These are phyloP conservation scores for Melinopterus prodromus DNA, from an alignment of 2,888 invertebrate species.

Conservation along the genomic window DNA sequence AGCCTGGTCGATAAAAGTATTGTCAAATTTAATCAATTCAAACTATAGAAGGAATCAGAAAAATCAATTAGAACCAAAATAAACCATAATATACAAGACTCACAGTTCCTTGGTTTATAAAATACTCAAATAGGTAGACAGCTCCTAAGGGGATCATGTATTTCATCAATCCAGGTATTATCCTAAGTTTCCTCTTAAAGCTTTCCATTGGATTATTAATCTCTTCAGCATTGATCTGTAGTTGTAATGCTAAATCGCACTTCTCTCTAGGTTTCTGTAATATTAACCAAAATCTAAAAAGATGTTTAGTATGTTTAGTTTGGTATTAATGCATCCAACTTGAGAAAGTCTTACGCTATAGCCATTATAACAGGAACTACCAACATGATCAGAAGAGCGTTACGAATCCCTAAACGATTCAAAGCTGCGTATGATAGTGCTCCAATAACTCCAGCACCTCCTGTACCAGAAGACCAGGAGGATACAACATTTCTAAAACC, in stretches of 20 bases:
- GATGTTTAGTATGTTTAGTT: not conserved
- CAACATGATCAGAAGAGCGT: conserved; percentile 76
- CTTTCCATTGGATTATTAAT: conserved; percentile 50
- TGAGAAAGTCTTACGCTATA: conserved; percentile 66
- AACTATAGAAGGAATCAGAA: conserved; percentile 67
- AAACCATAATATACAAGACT: conserved; percentile 50
- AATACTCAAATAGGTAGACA: conserved; percentile 86
- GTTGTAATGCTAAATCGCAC: conserved; percentile 45
- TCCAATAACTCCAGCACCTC: conserved; percentile 83
- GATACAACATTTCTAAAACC: conserved; percentile 75
- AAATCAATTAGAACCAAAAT: conserved; percentile 18
- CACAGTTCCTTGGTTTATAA: conserved; percentile 88
- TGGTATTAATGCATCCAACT: conserved; percentile 40
- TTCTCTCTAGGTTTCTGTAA: conserved; percentile 57
- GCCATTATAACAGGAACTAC: conserved; percentile 73
- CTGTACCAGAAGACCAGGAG: conserved; percentile 88
- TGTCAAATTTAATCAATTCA: conserved; percentile 77
- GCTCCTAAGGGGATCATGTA: conserved; percentile 80
- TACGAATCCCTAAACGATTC: conserved; percentile 64
- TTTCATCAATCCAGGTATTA: conserved; percentile 68
- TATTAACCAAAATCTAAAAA: conserved; percentile 60
- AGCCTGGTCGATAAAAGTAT: conserved; percentile 65
- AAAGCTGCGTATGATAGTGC: conserved; percentile 78
- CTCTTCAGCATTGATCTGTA: conserved; percentile 48
- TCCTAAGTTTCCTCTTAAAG: conserved; percentile 63